Evolutionary conservation across 1,140 invertebrate species (phyloP), one percentile per base, ranked within the genome.

Genomic region (Drosophila melanogaster): DNA sequence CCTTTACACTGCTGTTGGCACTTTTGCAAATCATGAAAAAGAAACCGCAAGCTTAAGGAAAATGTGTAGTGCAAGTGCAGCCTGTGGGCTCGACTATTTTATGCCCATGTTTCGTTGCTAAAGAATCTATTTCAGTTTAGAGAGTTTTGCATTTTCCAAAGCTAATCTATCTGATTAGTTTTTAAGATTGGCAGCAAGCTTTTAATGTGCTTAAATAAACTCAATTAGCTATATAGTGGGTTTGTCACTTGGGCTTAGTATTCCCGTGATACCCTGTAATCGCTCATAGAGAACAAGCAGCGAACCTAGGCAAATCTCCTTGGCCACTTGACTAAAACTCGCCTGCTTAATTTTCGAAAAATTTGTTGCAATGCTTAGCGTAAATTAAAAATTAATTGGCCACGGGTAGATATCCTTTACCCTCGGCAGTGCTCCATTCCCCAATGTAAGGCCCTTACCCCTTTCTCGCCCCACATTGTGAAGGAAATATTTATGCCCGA

Each of bases 1-100:
- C 84, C 84, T 69, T 89, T 87, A 87, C 83, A 87, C 83, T 89
- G 83, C 70, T 83, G 79, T 89, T 83, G 79, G 76, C 83, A 87
- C 84, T 87, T 87, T 87, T 76, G 71, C 83, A 83, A 87, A 89
- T 89, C 79, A 83, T 66, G 79, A 81, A 61, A 61, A 79, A 62
- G 51, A 69, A 87, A 77, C 54, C 46, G 38, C 79, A 65, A 77
- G 49, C 53, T 49, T 47, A 61, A 72, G 51, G 51, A 53, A 41
- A 76, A 61, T 72, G 44, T 41, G 54, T 69, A 53, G 26, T 46
- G 44, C 58, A 53, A 61, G 57, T 51, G 41, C 58, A 59, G 57
- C 46, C 57, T 41, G 61, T 14, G 57, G 46, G 43, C 58, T 33
- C 37, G 58, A 53, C 59, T 62, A 24, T 54, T 54, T 44, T 43